These are phyloP conservation scores for Anagrus nilaparvatae DNA, from an alignment of 1,140 invertebrate genomes.

Conservation along the genomic window DNA sequence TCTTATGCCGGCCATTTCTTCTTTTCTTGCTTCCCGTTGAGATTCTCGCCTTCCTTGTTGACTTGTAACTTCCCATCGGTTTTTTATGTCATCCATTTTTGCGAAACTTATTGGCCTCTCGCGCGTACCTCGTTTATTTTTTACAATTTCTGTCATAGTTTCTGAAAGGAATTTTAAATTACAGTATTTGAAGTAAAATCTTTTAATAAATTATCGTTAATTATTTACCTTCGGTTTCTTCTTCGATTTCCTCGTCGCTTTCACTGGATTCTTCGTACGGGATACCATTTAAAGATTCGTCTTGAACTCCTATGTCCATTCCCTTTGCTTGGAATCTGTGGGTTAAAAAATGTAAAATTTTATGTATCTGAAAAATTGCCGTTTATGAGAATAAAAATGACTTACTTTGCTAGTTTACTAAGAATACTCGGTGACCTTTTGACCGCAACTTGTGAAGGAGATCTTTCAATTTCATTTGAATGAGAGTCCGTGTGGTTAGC, in stretches of 20 bases:
- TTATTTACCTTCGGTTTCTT: constrained; percentile 39
- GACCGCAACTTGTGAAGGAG: constrained; percentile 52
- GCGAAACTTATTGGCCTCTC: constrained; percentile 71
- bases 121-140: constrained; percentile 43
- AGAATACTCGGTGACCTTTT: constrained; percentile 67
- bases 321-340: constrained; percentile 72
- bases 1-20: constrained; percentile 76
- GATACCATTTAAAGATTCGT: constrained; percentile 63
- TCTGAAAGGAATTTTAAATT: constrained; percentile 32
- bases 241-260: constrained; percentile 45
- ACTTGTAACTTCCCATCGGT: constrained; percentile 62
- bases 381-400: constrained; percentile 14
- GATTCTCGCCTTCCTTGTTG: constrained; percentile 53
- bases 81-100: constrained; percentile 76
- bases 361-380: no score
- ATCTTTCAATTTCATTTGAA: constrained; percentile 46
- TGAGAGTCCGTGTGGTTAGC: constrained; percentile 39
- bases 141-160: constrained; percentile 41
- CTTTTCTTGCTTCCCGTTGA: constrained; percentile 69
- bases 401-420: constrained; percentile 70
- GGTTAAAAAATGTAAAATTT: no score
- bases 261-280: constrained; percentile 54
- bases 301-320: constrained; percentile 66
- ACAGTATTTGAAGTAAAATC: constrained; percentile 13
- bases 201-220: neutral